Evolutionary conservation across 2,797 vertebrate genomes (phyloP).

Genomic region (Hylomyscus alleni): DNA sequence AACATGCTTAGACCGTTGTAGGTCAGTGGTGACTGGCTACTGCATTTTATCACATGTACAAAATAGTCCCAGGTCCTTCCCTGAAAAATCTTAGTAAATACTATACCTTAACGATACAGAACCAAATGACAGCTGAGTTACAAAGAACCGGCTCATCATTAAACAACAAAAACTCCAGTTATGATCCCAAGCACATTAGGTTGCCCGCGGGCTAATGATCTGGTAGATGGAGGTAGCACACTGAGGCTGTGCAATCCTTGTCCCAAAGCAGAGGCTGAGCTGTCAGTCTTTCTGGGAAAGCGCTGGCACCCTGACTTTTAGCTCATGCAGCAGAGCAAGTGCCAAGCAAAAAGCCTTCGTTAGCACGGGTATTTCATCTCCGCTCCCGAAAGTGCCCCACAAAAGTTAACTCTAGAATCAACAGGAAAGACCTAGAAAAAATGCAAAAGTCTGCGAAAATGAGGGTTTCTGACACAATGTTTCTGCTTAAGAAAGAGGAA

Average conservation of each 20-base stretch:
- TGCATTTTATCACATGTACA: neutral
- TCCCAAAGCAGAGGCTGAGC: neutral
- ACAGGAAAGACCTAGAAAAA: neutral
- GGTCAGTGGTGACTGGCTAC: too few relatives aligned
- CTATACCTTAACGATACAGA: neutral
- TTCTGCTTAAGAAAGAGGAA: neutral
- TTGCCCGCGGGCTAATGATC: neutral
- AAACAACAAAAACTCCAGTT: neutral
- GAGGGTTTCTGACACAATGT: neutral
- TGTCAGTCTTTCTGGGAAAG: neutral
- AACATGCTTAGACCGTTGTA: accelerated
- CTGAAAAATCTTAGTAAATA: neutral
- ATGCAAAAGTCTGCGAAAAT: neutral
- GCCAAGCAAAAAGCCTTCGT: neutral
- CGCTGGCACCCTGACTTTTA: accelerated
- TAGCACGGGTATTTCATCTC: accelerated
- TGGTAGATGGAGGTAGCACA: too few relatives aligned
- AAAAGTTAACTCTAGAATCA: neutral
- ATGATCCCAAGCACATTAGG: neutral
- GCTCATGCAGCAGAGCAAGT: neutral
- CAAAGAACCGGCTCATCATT: neutral
- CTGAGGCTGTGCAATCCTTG: accelerated
- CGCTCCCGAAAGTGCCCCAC: neutral
- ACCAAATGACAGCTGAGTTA: accelerated
- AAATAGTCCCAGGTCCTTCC: neutral